These are phyloP conservation scores for Synanthedon vespiformis DNA, from an alignment of 2,888 invertebrate genomes.

Conservation along the genomic window DNA sequence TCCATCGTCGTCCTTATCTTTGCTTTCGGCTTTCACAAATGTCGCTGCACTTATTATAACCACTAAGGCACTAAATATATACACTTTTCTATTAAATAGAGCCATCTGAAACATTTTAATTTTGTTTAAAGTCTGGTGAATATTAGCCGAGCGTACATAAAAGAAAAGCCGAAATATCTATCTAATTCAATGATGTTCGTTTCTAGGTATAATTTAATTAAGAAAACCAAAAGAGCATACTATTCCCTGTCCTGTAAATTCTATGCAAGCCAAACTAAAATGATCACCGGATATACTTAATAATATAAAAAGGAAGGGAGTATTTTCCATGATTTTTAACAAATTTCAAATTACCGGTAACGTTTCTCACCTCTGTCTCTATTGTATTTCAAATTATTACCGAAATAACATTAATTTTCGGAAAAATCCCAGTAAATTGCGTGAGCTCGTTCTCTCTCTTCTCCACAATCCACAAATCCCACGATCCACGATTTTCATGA, in stretches of 20 bases:
- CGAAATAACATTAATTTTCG: slow-evolving; percentile 8
- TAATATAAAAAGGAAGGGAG: neutral
- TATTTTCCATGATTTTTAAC: neutral
- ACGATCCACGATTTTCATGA: slow-evolving; percentile 7
- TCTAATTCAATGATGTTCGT: neutral
- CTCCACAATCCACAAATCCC: no score
- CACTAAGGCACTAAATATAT: slow-evolving; percentile 34
- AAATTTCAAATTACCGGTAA: neutral
- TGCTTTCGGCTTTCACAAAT: slow-evolving; percentile 24
- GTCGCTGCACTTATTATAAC: slow-evolving; percentile 26
- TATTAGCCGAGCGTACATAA: neutral
- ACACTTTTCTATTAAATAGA: slow-evolving; percentile 32
- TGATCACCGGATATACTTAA: slow-evolving; percentile 41
- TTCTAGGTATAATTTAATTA: slow-evolving; percentile 33
- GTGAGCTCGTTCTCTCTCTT: no score
- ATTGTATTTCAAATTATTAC: slow-evolving; percentile 3
- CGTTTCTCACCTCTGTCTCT: slow-evolving; percentile 10
- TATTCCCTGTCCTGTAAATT: no score
- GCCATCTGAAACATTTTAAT: slow-evolving; percentile 48
- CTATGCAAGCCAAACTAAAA: slow-evolving; percentile 3
- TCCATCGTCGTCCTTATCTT: slow-evolving; percentile 44
- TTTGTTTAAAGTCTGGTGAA: no score
- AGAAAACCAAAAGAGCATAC: slow-evolving; percentile 11
- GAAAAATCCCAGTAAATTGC: slow-evolving; percentile 4
- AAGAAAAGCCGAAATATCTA: neutral